These are phyloP conservation scores for Anoncus sp. DNA, from an alignment of 2,888 invertebrate species.

Conservation along the genomic window DNA sequence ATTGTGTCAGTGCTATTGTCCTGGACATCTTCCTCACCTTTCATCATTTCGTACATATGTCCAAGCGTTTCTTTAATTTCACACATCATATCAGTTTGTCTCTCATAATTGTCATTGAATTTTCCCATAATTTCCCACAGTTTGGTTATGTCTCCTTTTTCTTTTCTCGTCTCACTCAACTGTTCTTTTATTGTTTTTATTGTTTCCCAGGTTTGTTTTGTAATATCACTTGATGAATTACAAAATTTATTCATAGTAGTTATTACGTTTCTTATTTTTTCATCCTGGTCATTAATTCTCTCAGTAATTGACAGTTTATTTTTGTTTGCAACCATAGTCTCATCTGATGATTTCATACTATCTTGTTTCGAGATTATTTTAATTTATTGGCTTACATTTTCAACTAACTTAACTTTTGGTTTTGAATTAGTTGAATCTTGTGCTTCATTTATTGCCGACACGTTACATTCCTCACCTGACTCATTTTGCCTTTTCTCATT, in stretches of 20 bases:
- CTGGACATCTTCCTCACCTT: constrained; percentile 12
- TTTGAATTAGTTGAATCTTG: background rate
- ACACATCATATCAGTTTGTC: constrained; percentile 22
- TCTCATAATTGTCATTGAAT: constrained; percentile 29
- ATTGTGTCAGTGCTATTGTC: constrained; percentile 12
- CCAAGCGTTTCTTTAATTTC: constrained; percentile 27
- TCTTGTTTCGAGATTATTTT: constrained; percentile 11
- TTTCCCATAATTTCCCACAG: constrained; percentile 20
- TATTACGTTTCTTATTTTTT: constrained; percentile 19
- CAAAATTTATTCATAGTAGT: constrained; percentile 18
- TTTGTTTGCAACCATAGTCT: constrained; percentile 18
- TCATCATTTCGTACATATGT: constrained; percentile 14
- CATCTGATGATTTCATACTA: constrained; percentile 11
- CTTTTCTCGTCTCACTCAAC: constrained; percentile 21
- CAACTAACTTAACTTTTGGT: background rate
- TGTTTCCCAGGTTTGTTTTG: constrained; percentile 14
- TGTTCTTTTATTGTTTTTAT: constrained; percentile 19
- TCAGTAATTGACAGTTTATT: constrained; percentile 23
- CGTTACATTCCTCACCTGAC: background rate
- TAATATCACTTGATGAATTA: constrained; percentile 9
- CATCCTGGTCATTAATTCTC: constrained; percentile 8
- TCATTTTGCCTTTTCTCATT: constrained; percentile 6
- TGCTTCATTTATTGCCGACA: constrained; percentile 11
- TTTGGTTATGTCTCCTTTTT: constrained; percentile 24
- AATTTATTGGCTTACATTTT: background rate